Percentiles rank a stretch among this genome's conserved stretches.
Conservation (phyloP, 2,113 vertebrate species). For the Petromus typicus region DNA sequence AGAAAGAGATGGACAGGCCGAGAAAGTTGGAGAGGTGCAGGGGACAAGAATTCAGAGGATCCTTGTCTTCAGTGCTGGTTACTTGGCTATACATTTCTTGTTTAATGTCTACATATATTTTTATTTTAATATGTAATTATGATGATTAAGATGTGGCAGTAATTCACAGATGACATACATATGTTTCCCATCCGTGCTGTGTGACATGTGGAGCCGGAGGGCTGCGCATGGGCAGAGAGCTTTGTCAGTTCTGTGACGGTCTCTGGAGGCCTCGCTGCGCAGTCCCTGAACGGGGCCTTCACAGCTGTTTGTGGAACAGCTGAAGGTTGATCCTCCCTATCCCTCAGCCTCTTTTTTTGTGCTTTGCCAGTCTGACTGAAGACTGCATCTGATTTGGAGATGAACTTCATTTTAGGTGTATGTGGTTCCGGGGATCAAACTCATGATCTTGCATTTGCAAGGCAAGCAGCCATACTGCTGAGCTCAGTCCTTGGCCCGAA, state of each 20-base stretch:
- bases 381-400: neutral
- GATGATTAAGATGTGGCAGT: neutral
- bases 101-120: neutral
- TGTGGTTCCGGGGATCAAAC: too few species aligned
- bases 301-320: too few species aligned
- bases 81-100: neutral
- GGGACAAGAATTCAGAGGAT: neutral
- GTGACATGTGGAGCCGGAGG: neutral
- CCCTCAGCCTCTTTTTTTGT: neutral
- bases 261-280: neutral
- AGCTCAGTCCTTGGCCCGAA: too few species aligned
- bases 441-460: too few species aligned
- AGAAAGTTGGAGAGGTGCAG: too few species aligned
- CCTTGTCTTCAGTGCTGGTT: neutral
- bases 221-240: too few species aligned
- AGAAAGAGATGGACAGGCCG: neutral
- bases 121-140: neutral
- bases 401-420: too few species aligned
- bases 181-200: fast-evolving
- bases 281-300: too few species aligned
- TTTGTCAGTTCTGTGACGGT: neutral
- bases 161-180: neutral
- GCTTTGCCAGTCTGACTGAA: neutral
- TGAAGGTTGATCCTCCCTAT: fast-evolving
- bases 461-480: too few species aligned